These are phyloP conservation scores for Chaenocephalus aceratus DNA, from an alignment of 2,113 vertebrate species.

Conservation along the genomic window DNA sequence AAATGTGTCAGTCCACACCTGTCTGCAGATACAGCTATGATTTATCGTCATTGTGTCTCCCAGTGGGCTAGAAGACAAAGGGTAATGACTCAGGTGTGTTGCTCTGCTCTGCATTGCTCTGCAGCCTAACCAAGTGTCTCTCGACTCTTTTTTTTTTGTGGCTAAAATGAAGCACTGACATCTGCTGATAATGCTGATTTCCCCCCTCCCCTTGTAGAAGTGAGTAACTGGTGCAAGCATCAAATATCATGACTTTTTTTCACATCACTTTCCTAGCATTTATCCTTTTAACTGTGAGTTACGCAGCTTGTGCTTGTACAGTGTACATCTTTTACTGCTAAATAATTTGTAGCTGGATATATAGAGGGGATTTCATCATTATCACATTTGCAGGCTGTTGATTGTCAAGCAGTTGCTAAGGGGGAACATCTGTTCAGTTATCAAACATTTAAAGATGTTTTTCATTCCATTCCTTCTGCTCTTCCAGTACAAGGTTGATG, in stretches of 20 bases:
- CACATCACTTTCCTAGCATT: background rate
- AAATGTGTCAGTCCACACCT: conserved; percentile 38
- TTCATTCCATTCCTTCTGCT: conserved; percentile 1
- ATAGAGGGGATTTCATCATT: background rate
- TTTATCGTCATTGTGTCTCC: conserved; percentile 4
- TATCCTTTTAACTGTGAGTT: background rate
- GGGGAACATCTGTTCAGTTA: background rate
- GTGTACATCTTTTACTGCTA: background rate
- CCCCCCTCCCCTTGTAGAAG: background rate
- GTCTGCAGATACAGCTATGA: background rate
- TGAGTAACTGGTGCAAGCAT: conserved; percentile 18
- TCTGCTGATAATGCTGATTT: conserved; percentile 44
- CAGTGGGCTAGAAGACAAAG: conserved; percentile 53
- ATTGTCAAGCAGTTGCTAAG: background rate
- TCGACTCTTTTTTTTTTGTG: background rate
- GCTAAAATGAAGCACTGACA: conserved; percentile 34
- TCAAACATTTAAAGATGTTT: conserved; percentile 13
- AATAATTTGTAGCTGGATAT: background rate
- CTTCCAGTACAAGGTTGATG: background rate
- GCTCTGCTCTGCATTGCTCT: conserved; percentile 44
- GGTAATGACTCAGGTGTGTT: conserved; percentile 67
- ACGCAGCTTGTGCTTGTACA: background rate
- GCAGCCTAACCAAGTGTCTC: conserved; percentile 56
- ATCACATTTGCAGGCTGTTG: background rate
- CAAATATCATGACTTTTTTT: conserved; percentile 14